Base-by-base conservation (phyloP, 2,797 vertebrate genomes). In the Novumbra hubbsi region DNA sequence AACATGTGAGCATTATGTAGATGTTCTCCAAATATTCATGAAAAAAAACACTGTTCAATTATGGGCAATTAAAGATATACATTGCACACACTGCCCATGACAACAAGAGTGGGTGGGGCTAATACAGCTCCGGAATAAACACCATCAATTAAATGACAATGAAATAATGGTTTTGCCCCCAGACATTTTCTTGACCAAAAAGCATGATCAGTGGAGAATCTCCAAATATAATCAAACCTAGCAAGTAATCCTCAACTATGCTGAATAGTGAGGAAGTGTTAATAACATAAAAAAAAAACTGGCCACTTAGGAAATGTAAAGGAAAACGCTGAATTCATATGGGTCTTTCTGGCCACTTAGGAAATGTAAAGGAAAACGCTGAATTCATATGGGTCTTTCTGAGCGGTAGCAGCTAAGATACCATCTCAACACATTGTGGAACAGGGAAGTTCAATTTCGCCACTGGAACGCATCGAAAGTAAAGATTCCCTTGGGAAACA, bases 231-330 rank as follows among this genome's bases (percentile, higher is more conserved):
- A 55, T 27, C n/a, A 1, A 11, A 12, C 55, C 2, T 14, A 60
- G 8, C 55, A 60, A 24, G 11, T 52, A 12, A 57, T 21, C 21
- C 9, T 45, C 16, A 27, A n/a, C 55, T 17, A 32, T 52, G 32
- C 45, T 57, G 7, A 7, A 49, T 52, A 28, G 70, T 67, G 70
- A 73, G 75, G 74, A 73, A 76, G 75, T 81, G 74, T 70, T 75
- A 63, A 49, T 71, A 24, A 52, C 0, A 28, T 2, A 73, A n/a
- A n/a, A n/a, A n/a, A n/a, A n/a, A n/a, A n/a, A n/a, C n/a, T n/a
- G n/a, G n/a, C n/a, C n/a, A n/a, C n/a, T n/a, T n/a, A n/a, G n/a
- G n/a, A n/a, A n/a, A n/a, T n/a, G n/a, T n/a, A n/a, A n/a, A n/a
- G n/a, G n/a, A 60, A 19, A 52, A 52, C 16, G n/a, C 16, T n/a